Evolutionary conservation across 2,113 vertebrate genomes (phyloP).

Genomic region (Nothoprocta pentlandii): DNA sequence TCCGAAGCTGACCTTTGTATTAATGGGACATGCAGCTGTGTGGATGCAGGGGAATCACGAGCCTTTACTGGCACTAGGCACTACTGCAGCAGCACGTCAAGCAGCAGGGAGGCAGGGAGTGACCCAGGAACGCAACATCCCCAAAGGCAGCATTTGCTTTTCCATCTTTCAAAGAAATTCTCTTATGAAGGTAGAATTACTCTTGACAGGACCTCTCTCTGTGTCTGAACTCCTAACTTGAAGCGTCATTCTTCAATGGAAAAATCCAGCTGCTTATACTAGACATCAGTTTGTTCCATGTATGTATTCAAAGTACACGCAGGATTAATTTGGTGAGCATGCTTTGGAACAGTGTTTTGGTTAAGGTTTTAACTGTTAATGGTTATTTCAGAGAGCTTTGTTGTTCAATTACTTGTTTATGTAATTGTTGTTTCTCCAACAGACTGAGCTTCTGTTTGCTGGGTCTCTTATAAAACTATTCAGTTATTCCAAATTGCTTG

Average conservation of each 20-base stretch:
- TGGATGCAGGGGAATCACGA: not conserved
- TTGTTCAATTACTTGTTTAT: not conserved
- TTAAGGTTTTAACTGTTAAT: not conserved
- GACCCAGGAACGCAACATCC: not conserved
- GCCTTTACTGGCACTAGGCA: not conserved
- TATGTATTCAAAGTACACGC: not conserved
- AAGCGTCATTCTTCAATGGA: not conserved
- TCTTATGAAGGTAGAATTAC: not conserved
- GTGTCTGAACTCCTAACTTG: not conserved
- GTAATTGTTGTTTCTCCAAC: not conserved
- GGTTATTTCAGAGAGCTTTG: fast-evolving
- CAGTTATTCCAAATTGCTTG: not conserved
- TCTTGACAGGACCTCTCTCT: not conserved
- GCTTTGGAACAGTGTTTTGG: not conserved
- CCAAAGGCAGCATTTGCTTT: not conserved
- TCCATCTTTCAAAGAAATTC: not conserved
- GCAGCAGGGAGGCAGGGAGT: not conserved
- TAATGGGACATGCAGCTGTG: not conserved
- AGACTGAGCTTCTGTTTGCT: not conserved
- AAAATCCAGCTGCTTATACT: not conserved
- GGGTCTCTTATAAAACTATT: not conserved
- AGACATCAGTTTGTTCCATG: not conserved
- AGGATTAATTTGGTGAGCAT: not conserved
- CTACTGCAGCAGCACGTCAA: not conserved
- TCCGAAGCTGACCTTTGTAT: not conserved